phyloP scores from a whole-genome alignment of 2,797 vertebrate genomes.

The Paedocypris micromegethes region DNA sequence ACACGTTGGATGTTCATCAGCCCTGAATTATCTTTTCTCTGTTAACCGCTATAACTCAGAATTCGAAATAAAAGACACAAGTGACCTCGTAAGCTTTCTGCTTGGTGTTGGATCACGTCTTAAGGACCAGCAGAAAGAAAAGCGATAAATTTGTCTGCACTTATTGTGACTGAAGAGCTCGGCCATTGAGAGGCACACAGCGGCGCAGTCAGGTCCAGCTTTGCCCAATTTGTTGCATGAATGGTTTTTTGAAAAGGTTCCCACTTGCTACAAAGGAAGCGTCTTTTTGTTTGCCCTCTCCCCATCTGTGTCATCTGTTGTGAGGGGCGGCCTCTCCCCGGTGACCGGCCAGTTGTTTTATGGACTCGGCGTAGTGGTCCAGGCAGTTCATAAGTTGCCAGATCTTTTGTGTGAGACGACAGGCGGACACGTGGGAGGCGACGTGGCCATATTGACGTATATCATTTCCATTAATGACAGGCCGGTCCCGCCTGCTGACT shows the following conservation, averaged over 20 bases:
- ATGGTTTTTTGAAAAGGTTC: constrained; percentile 84
- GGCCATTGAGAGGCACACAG: constrained; percentile 71
- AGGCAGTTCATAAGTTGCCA: constrained; percentile 94
- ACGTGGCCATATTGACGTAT: constrained; percentile 91
- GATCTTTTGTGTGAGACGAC: constrained; percentile 82
- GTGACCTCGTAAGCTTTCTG: no score
- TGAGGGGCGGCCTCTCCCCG: constrained; percentile 78
- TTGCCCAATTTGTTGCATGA: constrained; percentile 88
- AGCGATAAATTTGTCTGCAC: constrained; percentile 70
- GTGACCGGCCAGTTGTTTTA: constrained; percentile 91
- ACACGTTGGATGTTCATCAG: no score
- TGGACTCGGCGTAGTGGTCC: constrained; percentile 87
- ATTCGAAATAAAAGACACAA: no score
- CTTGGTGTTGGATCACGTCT: no score
- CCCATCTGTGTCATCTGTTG: constrained; percentile 98
- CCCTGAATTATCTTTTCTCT: constrained; percentile 2
- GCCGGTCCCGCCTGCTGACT: constrained; percentile 74
- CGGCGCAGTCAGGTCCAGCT: constrained; percentile 70
- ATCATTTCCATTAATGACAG: constrained; percentile 98
- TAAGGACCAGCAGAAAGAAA: constrained; percentile 21
- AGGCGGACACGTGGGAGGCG: constrained; percentile 91
- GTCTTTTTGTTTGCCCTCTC: constrained; percentile 82
- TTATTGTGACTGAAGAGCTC: constrained; percentile 66
- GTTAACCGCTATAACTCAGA: constrained; percentile 45
- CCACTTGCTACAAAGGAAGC: constrained; percentile 81